Evolutionary conservation across 2,888 invertebrate species (phyloP), one percentile per base, ranked within the genome.

Genomic region (Perizoma affinitatum): DNA sequence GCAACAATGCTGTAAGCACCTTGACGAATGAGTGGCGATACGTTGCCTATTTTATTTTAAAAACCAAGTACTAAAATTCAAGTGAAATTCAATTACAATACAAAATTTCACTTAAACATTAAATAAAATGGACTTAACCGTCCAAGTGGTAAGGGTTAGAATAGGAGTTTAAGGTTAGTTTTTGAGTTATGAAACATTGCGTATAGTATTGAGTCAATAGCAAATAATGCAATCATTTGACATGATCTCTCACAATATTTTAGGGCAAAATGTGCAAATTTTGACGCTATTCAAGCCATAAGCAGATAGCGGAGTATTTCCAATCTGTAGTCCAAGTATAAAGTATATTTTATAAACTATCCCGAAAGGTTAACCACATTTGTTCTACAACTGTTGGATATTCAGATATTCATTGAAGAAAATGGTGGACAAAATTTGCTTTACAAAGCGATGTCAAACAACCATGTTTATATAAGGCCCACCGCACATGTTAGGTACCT

Each of bases 211-310:
- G 68, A 74, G 70, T 80, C 78, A 81, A 85, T 81, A 74, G 76
- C 74, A 75, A 74, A 79, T 83, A 86, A 84, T 86, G 80, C 76
- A 79, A 86, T 87, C 86, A 82, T 84, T 84, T 84, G 88, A 85
- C 85, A 83, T 78, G 81, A 87, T 87, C 87, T 86, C 78, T 84
- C 83, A 83, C 79, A 86, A 87, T 84, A 88, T 85, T 87, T 79
- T 78, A 69, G 73, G 76, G 71, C 72, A 62, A 76, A 82, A 82
- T 82, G 76, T 75, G 77, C 76, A 77, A 78, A 70, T 74, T 68
- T 75, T 70, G 51, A 59, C 65, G 56, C 56, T 66, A 58, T 64
- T 5, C 54, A 74, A 74, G 60, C 49, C 6, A 74, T 41, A 65
- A 68, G 74, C 61, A 61, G 10, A n/a, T 9, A 71, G 80, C 80